A percentile compares a stretch with the other conserved stretches of the same genome.
Conservation (phyloP, 2,888 invertebrate species). For the Podotricha telesiphe region DNA sequence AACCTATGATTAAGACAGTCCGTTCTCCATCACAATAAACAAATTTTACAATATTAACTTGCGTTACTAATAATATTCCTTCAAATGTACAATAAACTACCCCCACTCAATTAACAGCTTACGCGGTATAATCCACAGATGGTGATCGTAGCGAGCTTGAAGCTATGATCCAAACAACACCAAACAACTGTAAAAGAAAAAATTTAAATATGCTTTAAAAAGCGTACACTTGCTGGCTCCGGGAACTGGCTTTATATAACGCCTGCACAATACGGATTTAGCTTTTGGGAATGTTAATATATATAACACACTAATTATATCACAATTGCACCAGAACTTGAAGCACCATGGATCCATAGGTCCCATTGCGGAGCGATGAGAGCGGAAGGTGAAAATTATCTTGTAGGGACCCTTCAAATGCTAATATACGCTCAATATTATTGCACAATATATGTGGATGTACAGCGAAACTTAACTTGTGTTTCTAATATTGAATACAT, state of each 20-base stretch:
- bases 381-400: conserved; percentile 68
- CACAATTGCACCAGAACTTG: conserved; percentile 57
- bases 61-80: conserved; percentile 37
- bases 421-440: background rate
- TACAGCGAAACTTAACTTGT: too few species aligned
- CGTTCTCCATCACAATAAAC: too few species aligned
- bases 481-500: too few species aligned
- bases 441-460: background rate
- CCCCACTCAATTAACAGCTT: conserved; percentile 74
- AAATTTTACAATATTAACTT: too few species aligned
- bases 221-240: conserved; percentile 71
- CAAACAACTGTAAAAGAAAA: conserved; percentile 85
- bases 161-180: conserved; percentile 84
- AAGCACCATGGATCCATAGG: conserved; percentile 75
- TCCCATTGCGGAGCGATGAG: conserved; percentile 68
- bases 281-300: conserved; percentile 79
- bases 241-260: conserved; percentile 78
- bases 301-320: conserved; percentile 63
- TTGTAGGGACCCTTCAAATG: conserved; percentile 52
- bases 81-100: conserved; percentile 48
- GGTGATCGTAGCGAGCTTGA: conserved; percentile 85
- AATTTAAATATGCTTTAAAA: conserved; percentile 84
- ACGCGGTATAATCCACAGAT: conserved; percentile 84
- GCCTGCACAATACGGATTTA: conserved; percentile 78
- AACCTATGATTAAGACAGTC: background rate